Base-by-base conservation (phyloP, 2,797 vertebrate genomes). In the Thunnus albacares region DNA sequence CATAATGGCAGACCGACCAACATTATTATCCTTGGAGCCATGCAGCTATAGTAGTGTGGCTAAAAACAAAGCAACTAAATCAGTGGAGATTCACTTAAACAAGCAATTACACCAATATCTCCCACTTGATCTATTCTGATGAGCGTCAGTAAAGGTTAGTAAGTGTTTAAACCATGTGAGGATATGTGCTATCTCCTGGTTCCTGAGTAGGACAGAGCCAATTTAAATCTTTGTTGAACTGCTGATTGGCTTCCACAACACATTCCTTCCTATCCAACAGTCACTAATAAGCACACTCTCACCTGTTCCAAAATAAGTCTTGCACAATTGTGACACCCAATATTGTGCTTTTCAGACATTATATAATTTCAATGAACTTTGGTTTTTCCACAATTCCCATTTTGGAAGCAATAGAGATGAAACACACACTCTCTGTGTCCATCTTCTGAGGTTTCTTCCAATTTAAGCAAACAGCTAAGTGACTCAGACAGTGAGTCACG, bases 251-350 rank as follows among this genome's bases (percentile, higher is more conserved):
- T 13, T 17, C 33, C 61, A 57, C 62, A 26, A n/a, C n/a, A 63
- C 26, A 14, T 57, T 52, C 28, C 45, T 55, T 73, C 67, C 30
- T 22, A 26, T 57, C 76, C 60, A 83, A 84, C 43, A 57, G 71
- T 77, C 67, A 74, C 85, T 87, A 75, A 89, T 87, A 85, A 90
- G 61, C 80, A 80, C 76, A 73, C 66, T 53, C 90, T 86, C 81
- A 86, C 61, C 61, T 68, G 63, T 68, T 33, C 61, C 79, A 67
- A 38, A 38, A 38, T 35, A 35, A 79, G 49, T 59, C 64, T 47
- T 78, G 45, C 33, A 82, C 66, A 56, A 82, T 81, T 63, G 56
- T 73, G 53, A 68, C 57, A 71, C 20, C 76, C 47, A 72, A 72
- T 75, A 49, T 77, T 30, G 28, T 30, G 28, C 28, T 5, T 30